Percentiles rank a stretch among this genome's conserved stretches.
Evolutionary conservation across 2,888 invertebrate species (phyloP).

Genomic region (Lobophora halterata): DNA sequence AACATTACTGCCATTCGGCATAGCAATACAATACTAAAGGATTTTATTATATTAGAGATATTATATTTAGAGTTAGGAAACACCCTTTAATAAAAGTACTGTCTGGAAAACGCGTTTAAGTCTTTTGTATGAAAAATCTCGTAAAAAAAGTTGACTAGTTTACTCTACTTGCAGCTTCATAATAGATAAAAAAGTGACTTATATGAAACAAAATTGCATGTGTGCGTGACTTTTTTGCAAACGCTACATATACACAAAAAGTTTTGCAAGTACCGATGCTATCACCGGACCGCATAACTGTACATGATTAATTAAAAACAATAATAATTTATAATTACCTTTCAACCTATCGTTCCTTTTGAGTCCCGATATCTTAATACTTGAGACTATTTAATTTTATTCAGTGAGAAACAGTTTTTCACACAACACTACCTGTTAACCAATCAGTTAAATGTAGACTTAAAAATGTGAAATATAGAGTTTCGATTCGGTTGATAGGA

Average conservation of each 20-base stretch:
- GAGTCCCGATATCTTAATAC: constrained; percentile 26
- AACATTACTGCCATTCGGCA: too few species aligned
- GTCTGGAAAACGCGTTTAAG: too few species aligned
- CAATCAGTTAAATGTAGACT: constrained; percentile 1
- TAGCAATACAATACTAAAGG: too few species aligned
- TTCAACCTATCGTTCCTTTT: constrained; percentile 34
- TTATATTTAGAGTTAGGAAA: too few species aligned
- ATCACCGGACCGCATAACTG: constrained; percentile 58
- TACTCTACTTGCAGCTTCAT: too few species aligned
- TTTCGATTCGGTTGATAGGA: not conserved
- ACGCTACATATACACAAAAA: constrained; percentile 55
- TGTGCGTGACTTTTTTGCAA: constrained; percentile 35
- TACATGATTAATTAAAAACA: constrained; percentile 67
- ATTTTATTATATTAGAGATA: too few species aligned
- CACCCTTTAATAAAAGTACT: too few species aligned
- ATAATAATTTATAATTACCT: constrained; percentile 59
- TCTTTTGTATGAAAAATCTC: constrained; percentile 1
- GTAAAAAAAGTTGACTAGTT: not conserved
- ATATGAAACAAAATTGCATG: too few species aligned
- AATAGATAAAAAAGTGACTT: too few species aligned
- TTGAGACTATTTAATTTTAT: constrained; percentile 16
- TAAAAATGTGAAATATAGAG: constrained; percentile 1
- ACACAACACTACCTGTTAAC: not conserved
- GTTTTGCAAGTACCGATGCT: constrained; percentile 53
- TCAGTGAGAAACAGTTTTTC: constrained; percentile 18